A percentile compares a stretch with the other conserved stretches of the same genome.
Evolutionary conservation across 2,797 vertebrate genomes (phyloP).

Genomic region (Pteropus rufus): DNA sequence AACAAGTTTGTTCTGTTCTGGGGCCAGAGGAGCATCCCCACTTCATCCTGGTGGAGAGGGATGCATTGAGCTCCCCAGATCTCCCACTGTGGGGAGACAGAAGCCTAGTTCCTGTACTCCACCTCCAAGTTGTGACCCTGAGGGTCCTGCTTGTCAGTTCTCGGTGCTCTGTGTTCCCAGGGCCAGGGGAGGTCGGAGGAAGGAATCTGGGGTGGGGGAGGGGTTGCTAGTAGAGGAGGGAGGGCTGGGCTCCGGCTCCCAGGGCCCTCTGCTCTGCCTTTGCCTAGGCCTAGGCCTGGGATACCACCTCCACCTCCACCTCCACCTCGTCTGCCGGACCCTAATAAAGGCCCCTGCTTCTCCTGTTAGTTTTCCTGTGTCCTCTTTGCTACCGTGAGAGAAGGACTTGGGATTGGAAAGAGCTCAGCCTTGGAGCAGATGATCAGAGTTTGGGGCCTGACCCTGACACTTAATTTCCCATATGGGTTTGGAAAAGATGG

Average conservation of each 20-base stretch:
- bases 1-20: constrained; percentile 13
- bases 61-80: neutral
- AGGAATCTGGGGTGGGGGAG: neutral
- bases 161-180: constrained; percentile 67
- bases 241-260: neutral
- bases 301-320: neutral
- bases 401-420: neutral
- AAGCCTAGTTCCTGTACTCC: neutral
- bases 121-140: neutral
- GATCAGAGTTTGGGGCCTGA: neutral
- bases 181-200: neutral
- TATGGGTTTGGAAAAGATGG: neutral
- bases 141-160: neutral
- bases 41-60: neutral
- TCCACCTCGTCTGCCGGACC: constrained; percentile 11
- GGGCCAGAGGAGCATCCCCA: neutral
- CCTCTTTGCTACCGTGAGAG: neutral
- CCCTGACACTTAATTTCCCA: neutral
- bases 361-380: neutral
- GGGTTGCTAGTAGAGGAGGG: neutral
- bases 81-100: neutral
- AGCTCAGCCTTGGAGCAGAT: neutral
- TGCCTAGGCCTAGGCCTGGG: constrained; percentile 1
- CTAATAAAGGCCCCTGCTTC: constrained; percentile 69
- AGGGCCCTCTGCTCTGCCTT: neutral